phyloP scores from a whole-genome alignment of 2,113 vertebrate species.

The Mungos mungo region DNA sequence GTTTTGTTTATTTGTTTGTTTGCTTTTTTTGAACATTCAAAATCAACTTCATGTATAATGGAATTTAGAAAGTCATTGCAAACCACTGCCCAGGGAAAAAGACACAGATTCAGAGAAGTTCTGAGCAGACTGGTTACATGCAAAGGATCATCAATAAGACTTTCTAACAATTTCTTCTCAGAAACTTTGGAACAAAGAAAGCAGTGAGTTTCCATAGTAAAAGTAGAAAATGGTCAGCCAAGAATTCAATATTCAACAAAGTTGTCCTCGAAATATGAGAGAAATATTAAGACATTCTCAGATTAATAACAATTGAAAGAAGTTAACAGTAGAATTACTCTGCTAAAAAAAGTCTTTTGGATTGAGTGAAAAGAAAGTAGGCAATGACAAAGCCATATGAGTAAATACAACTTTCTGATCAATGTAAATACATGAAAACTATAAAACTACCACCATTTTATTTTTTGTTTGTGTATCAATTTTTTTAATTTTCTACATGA shows the following conservation, averaged over 20 bases:
- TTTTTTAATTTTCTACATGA: neutral
- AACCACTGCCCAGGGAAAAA: neutral
- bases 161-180: neutral
- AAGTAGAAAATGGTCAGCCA: neutral
- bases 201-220: neutral
- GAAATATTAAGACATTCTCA: neutral
- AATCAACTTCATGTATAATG: neutral
- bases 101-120: neutral
- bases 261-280: neutral
- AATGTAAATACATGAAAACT: neutral
- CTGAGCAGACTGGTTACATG: neutral
- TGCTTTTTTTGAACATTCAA: neutral
- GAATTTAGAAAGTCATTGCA: neutral
- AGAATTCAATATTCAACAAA: neutral
- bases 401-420: neutral
- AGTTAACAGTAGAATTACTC: neutral
- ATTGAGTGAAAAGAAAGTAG: neutral
- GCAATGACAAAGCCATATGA: neutral
- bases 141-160: neutral
- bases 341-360: neutral
- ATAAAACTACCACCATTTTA: neutral
- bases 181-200: neutral
- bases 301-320: neutral
- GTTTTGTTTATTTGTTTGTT: neutral
- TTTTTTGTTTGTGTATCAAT: neutral